These are phyloP conservation scores for Idris sp. DNA, from an alignment of 1,140 invertebrate genomes.

Conservation along the genomic window DNA sequence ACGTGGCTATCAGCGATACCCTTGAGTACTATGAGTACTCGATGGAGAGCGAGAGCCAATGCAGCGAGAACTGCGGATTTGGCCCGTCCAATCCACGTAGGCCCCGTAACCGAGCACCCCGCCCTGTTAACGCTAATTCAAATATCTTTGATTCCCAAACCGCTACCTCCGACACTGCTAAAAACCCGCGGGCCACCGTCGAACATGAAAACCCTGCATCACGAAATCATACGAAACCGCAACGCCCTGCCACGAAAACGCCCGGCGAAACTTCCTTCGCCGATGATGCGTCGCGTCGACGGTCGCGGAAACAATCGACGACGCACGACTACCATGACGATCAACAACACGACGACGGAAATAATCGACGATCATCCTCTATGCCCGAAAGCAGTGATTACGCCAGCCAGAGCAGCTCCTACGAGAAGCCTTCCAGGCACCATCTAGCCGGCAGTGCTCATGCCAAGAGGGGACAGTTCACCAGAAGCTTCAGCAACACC, in stretches of 20 bases:
- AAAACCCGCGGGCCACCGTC: constrained; percentile 72
- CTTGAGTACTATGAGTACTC: constrained; percentile 78
- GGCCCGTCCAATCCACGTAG: constrained; percentile 78
- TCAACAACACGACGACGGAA: constrained; percentile 62
- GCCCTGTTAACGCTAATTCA: constrained; percentile 79
- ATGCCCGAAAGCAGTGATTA: constrained; percentile 77
- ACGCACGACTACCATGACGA: constrained; percentile 66
- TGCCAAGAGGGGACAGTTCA: constrained; percentile 84
- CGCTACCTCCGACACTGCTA: constrained; percentile 78
- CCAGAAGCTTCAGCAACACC: constrained; percentile 88
- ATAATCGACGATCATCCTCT: constrained; percentile 74
- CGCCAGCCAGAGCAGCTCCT: constrained; percentile 73
- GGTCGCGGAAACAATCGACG: constrained; percentile 62
- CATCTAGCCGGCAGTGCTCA: constrained; percentile 69
- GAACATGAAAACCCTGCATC: constrained; percentile 65
- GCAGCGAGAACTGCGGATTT: constrained; percentile 79
- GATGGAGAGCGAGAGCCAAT: constrained; percentile 78
- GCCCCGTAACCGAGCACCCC: constrained; percentile 77
- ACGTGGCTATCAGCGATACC: constrained; percentile 77
- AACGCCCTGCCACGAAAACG: constrained; percentile 59
- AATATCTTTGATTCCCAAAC: constrained; percentile 79
- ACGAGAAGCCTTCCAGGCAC: constrained; percentile 74
- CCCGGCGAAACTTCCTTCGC: constrained; percentile 60
- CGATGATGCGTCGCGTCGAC: constrained; percentile 63
- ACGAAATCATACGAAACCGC: constrained; percentile 64